Base-by-base conservation (phyloP, 2,113 vertebrate genomes). In the Seriola dumerili region DNA sequence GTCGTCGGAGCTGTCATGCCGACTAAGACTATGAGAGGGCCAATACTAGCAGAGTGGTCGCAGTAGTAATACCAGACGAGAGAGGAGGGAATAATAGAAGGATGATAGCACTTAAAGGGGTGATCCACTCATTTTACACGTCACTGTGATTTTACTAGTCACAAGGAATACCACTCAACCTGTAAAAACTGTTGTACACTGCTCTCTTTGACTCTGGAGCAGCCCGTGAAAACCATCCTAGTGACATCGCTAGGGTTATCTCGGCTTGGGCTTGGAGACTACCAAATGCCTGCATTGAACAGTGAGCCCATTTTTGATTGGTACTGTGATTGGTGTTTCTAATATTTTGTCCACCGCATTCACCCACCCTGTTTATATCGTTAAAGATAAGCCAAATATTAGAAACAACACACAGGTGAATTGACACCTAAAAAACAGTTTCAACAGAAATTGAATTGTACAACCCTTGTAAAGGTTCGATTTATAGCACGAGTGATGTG, bases 1-100 rank as follows among this genome's bases (percentile, higher is more conserved):
- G 86, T 76, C 46, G 74, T 76, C 64, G 17, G 32, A 78, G 71
- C 61, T 69, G 72, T 75, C 61, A 72, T 74, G 55, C 21, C 12
- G 8, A 44, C 52, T 61, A 40, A 2, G 10, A 42, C 52, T 64
- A 34, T 50, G 81, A 72, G 59, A 67, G 40, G 67, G 21, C 74
- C 76, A 86, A 58, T 40, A 50, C 40, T 70, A 81, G 61, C 40
- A 81, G 65, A 82, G 61, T 4, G 38, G 64, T 34, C 50, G 12
- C 1, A 2, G 57, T 38, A 25, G 72, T 66, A 67, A 83, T 32
- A 48, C 23, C 67, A 80, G 75, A 55, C 13, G 4, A 78, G 54
- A 57, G 54, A 73, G 68, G 58, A 58, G 62, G 62, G 58, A 68
- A 59, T 59, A 44, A 34, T 29, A 69, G 38, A 64, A 23, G 23